These are phyloP conservation scores for Ctenopoma multispine DNA, from an alignment of 2,797 vertebrate genomes.

Conservation along the genomic window DNA sequence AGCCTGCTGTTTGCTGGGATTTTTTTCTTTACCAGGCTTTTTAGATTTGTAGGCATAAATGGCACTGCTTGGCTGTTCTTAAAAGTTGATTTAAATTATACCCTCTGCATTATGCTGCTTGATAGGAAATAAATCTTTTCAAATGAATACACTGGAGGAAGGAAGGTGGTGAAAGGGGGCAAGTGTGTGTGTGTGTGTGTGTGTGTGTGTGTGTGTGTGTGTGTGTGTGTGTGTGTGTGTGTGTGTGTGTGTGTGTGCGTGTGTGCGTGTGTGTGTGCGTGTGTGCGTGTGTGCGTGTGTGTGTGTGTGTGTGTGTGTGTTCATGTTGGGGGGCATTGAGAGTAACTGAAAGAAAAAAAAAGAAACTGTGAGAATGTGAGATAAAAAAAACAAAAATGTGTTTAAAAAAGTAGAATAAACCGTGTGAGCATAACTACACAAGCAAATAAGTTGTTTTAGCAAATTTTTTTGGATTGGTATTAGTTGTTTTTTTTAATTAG, in stretches of 20 bases:
- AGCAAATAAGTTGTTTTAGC: background rate
- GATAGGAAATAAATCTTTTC: conserved; percentile 86
- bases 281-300: too few species aligned
- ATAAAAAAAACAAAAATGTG: conserved; percentile 18
- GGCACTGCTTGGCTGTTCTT: conserved; percentile 72
- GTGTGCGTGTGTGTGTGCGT: too few species aligned
- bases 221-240: too few species aligned
- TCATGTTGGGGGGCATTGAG: conserved; percentile 28
- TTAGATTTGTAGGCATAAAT: conserved; percentile 78
- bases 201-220: conserved; percentile 35
- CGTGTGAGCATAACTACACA: background rate
- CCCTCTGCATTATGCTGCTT: conserved; percentile 79
- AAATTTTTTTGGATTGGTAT: conserved; percentile 21
- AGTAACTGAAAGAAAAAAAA: too few species aligned
- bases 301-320: too few species aligned
- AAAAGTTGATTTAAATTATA: conserved; percentile 85
- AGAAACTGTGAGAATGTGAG: conserved; percentile 21
- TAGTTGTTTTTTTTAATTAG: conserved; percentile 34
- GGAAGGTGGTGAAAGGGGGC: conserved; percentile 45
- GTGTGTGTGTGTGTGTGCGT: too few species aligned
- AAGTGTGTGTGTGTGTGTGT: conserved; percentile 27
- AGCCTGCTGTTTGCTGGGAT: conserved; percentile 54
- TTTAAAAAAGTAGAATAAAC: conserved; percentile 2
- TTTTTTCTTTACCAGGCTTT: conserved; percentile 54
- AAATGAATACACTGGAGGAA: conserved; percentile 78